Base-by-base conservation (phyloP, 2,113 vertebrate species). In the Labeo catla region DNA sequence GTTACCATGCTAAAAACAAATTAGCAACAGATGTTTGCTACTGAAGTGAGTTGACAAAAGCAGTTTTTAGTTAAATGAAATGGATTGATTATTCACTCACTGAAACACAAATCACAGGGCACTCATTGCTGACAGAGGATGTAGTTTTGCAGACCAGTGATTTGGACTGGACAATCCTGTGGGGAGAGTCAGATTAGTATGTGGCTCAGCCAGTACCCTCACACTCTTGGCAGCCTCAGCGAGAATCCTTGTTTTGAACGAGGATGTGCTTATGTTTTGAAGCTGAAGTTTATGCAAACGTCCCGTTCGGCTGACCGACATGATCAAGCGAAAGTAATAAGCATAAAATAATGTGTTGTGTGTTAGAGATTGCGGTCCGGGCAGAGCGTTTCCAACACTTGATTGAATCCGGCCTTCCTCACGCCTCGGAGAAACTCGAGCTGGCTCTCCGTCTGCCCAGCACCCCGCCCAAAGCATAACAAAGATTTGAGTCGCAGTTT, bases 401-500 rank as follows among this genome's bases (percentile, higher is more conserved):
- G 36, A 74, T 65, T 76, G 70, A 87, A 76, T 50, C 89, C 68
- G 76, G 89, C 92, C 86, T 54, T 80, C 81, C 89, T 91, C 88
- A 65, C 77, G 91, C 86, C 83, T 88, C 28, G 10, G 83, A 90
- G 90, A 92, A 92, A 93, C 90, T 16, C 1, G 84, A 94, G 90
- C 89, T 63, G 85, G 85, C 86, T 88, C 45, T 89, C 90, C 83
- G 45, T 73, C 86, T 83, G 86, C 81, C 87, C 86, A 19, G 57
- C 81, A 87, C 87, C 39, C 89, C 47, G 87, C 90, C 86, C 63
- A 63, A 87, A 85, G 78, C 89, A 83, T 90, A 86, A 74, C 86
- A 89, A 87, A 86, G 15, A 73, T 79, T 83, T 80, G 39, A 81
- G 76, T 85, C 84, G 84, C 87, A 91, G 87, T 88, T 90, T 90